Evolutionary conservation across 2,888 invertebrate genomes (phyloP), one percentile per base, ranked within the genome.

Genomic region (Cacoxenus indagator): DNA sequence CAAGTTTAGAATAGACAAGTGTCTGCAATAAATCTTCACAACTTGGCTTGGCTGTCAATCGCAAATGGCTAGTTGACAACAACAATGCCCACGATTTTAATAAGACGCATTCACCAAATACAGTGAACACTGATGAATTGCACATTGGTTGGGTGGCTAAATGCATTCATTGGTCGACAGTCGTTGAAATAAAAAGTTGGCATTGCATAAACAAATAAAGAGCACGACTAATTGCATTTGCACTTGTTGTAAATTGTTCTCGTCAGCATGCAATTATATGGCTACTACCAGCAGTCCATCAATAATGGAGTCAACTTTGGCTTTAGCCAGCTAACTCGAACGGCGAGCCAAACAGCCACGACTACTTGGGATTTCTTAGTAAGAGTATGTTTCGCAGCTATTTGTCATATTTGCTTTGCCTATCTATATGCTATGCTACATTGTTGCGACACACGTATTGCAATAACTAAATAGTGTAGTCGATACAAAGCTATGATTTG

Each of bases 181-280:
- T 4, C 37, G 5, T 14, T 11, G 37, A 37, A 37, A 11, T 37
- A 4, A 11, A 11, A 37, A 37, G 37, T 11, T 11, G 14, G 8
- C 9, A 11, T 37, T 8, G 9, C 37, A 73, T 75, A 78, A 81
- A 82, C 81, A 81, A 81, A 82, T 81, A 81, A 82, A 78, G 79
- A 76, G 68, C 61, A 76, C 67, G 72, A 79, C 81, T 82, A 81
- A 81, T 81, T 81, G 81, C 81, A 82, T 81, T 81, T 81, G 81
- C 81, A 81, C 81, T 82, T 81, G 77, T 74, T 79, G 74, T 74
- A 48, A n/a, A 46, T 14, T 46, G 27, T 64, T 51, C 22, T 55
- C 8, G 26, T n/a, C 27, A n/a, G n/a, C n/a, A 14, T 27, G 14
- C 24, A 55, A 27, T 26, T 55, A 55, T 22, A 4, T 55, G 27